Percentiles rank a stretch among this genome's conserved stretches.
These are phyloP conservation scores for Uromys caudimaculatus DNA, from an alignment of 2,797 vertebrate species.

Conservation along the genomic window DNA sequence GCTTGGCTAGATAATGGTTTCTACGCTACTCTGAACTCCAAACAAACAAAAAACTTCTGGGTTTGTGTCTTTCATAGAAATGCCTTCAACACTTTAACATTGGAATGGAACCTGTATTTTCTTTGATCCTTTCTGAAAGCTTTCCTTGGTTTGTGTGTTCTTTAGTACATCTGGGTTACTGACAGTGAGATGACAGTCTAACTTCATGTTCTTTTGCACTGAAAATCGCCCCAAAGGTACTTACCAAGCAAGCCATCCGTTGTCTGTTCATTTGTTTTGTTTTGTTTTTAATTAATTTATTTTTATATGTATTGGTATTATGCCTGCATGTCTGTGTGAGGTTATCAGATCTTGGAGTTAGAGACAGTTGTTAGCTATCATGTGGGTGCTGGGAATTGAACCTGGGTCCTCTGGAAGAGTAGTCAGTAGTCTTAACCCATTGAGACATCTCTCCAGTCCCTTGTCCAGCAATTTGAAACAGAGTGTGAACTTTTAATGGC, in stretches of 20 bases:
- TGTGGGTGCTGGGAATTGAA: neutral
- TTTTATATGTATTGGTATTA: neutral
- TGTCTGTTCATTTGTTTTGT: neutral
- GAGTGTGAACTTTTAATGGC: conserved; percentile 15
- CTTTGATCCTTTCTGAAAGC: conserved; percentile 35
- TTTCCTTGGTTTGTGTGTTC: neutral
- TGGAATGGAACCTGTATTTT: conserved; percentile 57
- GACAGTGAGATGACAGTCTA: conserved; percentile 30
- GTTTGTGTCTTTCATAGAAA: conserved; percentile 53
- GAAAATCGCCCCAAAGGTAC: conserved; percentile 39
- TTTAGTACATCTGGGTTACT: conserved; percentile 43
- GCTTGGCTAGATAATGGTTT: neutral
- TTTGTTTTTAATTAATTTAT: neutral
- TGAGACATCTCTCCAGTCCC: neutral
- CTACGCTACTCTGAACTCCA: neutral
- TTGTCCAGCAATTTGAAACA: conserved; percentile 57
- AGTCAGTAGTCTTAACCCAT: neutral
- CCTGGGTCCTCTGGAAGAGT: neutral
- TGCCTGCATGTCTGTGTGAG: neutral
- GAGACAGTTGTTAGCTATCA: neutral
- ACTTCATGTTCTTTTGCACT: neutral
- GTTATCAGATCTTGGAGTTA: neutral
- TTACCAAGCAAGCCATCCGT: neutral
- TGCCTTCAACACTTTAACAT: conserved; percentile 41
- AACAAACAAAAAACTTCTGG: neutral